Percentiles rank a stretch among this genome's conserved stretches.
Evolutionary conservation across 2,797 vertebrate species (phyloP).

Genomic region (Thripadectes ignobilis): DNA sequence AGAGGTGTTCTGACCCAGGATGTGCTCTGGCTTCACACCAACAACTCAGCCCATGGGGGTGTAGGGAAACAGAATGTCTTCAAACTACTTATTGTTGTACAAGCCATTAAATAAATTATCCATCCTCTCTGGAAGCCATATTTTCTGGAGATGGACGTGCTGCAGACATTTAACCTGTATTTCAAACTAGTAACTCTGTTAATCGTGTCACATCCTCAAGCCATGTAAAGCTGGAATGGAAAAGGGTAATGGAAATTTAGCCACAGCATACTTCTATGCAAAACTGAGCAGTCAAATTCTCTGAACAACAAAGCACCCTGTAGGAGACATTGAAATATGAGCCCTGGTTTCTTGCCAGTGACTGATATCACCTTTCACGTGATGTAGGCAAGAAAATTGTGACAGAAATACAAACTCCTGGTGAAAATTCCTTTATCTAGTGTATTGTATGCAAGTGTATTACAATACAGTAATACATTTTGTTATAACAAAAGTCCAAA

Average conservation of each 20-base stretch:
- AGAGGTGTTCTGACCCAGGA: background rate
- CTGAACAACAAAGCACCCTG: background rate
- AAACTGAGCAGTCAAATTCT: background rate
- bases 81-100: background rate
- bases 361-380: background rate
- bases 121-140: background rate
- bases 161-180: background rate
- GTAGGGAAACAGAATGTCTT: background rate
- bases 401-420: background rate
- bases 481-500: background rate
- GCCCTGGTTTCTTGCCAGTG: background rate
- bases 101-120: background rate
- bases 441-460: background rate
- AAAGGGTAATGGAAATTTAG: background rate
- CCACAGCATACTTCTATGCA: background rate
- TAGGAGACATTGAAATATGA: background rate
- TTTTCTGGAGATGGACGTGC: background rate
- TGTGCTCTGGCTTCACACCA: background rate
- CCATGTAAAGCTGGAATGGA: background rate
- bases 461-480: background rate
- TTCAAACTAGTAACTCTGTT: background rate
- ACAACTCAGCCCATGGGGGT: background rate
- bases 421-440: background rate
- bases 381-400: background rate
- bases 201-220: background rate